Evolutionary conservation across 1,140 invertebrate species (phyloP), one percentile per base, ranked within the genome.

Genomic region (Camponotus floridanus): DNA sequence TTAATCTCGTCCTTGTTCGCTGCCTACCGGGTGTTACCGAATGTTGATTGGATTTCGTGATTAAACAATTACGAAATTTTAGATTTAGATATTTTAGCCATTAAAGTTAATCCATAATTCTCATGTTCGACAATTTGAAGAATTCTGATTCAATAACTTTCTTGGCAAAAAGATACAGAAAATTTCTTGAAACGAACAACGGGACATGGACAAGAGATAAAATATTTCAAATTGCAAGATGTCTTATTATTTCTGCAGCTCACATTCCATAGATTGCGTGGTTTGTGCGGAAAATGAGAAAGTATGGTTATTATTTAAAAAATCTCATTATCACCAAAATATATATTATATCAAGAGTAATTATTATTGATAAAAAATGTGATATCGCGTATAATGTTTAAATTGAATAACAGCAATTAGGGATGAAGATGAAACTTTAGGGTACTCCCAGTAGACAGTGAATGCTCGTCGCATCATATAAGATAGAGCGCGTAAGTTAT

Each of bases 1-100:
- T 92, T 92, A 92, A 92, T 92, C 92, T 92, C 88, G 90, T 91
- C 89, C 48, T 68, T 31, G 51, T 71, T 73, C 67, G 73, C 42
- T 86, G 88, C 70, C 70, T 81, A 89, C 91, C 88, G 91, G 88
- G 86, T 87, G 91, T 87, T 89, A 68, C 48, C 74, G 83, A 86
- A 85, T 87, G 36, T 62, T 48, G 62, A 86, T 86, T 84, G 48
- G 59, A 57, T 88, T 62, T 26, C n/a, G 33, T 61, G 33, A 64
- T 59, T 15, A 48, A n/a, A 0, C 61, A 33, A 74, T 73, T 57
- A 73, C 36, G 1, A 39, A 39, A 55, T 21, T 68, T 51, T 67
- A 21, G 33, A n/a, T 48, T 64, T 13, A 26, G 26, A 65, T n/a
- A 26, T 68, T 2, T 26, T 21, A 31, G 36, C 13, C n/a, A 80